Conservation (phyloP, 2,888 invertebrate species). For the Mythimna loreyi region DNA sequence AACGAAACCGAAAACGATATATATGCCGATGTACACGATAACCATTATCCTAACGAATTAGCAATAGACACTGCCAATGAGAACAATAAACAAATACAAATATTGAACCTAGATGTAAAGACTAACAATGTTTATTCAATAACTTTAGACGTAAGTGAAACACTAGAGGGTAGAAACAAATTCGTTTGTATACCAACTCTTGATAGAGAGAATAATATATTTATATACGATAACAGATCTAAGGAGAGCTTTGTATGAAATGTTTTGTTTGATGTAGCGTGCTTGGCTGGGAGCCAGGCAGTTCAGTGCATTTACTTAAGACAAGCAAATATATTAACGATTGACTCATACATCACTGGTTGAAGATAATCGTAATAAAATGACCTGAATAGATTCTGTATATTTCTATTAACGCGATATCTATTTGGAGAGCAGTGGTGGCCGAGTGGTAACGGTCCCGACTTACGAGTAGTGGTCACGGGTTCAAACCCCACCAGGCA, state of each 20-base stretch:
- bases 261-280: constrained; percentile 56
- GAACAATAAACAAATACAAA: constrained; percentile 89
- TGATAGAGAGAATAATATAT: constrained; percentile 85
- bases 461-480: too few species aligned
- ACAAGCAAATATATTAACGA: constrained; percentile 51
- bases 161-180: constrained; percentile 79
- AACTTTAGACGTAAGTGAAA: constrained; percentile 86
- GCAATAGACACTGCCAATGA: constrained; percentile 75
- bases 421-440: too few species aligned
- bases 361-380: constrained; percentile 37
- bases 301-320: constrained; percentile 75
- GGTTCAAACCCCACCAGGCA: too few species aligned
- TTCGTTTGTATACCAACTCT: constrained; percentile 86
- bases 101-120: constrained; percentile 88
- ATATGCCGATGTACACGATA: constrained; percentile 75
- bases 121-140: constrained; percentile 89
- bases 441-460: too few species aligned
- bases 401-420: constrained; percentile 27
- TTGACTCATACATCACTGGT: constrained; percentile 53
- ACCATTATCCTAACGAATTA: constrained; percentile 68
- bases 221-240: constrained; percentile 89
- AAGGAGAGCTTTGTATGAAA: constrained; percentile 88
- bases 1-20: constrained; percentile 79
- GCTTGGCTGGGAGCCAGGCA: constrained; percentile 73
- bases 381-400: constrained; percentile 21